Base-by-base conservation (phyloP, 2,797 vertebrate genomes). In the Siniperca scherzeri region DNA sequence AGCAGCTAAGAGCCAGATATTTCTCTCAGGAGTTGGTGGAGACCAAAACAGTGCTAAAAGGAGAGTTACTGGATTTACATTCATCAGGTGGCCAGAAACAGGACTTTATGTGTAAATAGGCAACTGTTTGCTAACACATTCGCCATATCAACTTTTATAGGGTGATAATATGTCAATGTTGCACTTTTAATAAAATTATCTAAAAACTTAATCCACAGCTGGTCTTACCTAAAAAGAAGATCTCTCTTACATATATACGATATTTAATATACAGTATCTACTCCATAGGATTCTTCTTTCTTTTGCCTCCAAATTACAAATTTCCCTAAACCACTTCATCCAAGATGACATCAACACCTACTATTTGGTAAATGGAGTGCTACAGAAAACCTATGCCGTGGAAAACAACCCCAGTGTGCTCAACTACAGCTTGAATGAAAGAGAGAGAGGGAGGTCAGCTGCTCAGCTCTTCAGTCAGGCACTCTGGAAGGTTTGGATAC, bases 311-410 rank as follows among this genome's bases (percentile, higher is more conserved):
- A 95, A 96, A 80, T 78, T 97, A 57, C 79, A 91, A n/a, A 77
- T 97, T 42, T 53, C 90, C 7, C 33, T 96, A 27, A 94, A 94
- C 70, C 77, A 12, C 9, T 97, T 97, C 77, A 77, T 95, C 78
- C 89, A 96, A 73, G 87, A 94, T 0, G 89, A 97, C 83, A 86
- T 85, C 76, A 97, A 97, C 74, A 96, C 96, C 3, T 97, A 95
- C 84, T 96, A 95, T 81, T 83, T 95, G n/a, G 59, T 97, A 5
- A 97, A 96, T 0, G 94, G 94, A 19, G 16, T 44, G 6, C 89
- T 92, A 3, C 76, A 93, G 5, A 95, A 87, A 80, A 90, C 94
- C 1, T 90, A 87, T 2, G 77, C 89, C 0, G 96, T 97, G 65
- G 87, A 92, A n/a, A 86, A 89, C 67, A 88, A 97, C 73, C 96